Base-by-base conservation (phyloP, 2,113 vertebrate genomes). In the Hystrix cristata region DNA sequence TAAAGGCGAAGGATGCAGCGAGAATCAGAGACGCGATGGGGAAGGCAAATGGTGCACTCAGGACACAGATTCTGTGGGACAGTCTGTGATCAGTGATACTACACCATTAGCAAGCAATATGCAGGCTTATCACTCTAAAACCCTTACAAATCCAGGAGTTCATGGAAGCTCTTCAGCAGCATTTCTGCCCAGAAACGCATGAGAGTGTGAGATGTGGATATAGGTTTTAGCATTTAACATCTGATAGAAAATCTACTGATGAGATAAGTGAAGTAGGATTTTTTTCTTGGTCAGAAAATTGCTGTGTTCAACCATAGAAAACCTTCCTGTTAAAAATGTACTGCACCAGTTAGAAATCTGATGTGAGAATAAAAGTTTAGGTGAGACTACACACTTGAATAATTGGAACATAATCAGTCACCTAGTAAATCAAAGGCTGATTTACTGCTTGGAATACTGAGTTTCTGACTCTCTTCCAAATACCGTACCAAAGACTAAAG, bases 271-370 rank as follows among this genome's bases (percentile, higher is more conserved):
- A 90, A 80, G 69, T 9, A 53, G 18, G 8, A 31, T 16, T 31
- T 78, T 55, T 82, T 79, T 87, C 48, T 69, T 4, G 4, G 51
- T 87, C 7, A 90, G 13, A 95, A 86, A 51, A 72, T 1, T 76
- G 3, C 38, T 91, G 4, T 1, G 29, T 72, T 94, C 79, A 91
- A 78, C 67, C 95, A 67, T n/a, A 78, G 51, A 72, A 74, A 91
- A 62, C 19, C 12, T 79, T 64, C 59, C 7, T 95, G 29, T 72
- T 89, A 83, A 62, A 96, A 93, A 80, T 81, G 64, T 10, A 38
- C 48, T 72, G 46, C 9, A 72, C 8, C 59, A 82, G 64, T 43
- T 82, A 81, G n/a, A 88, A 93, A 86, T 55, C 34, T 67, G 43
- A 88, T n/a, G 46, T 83, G 67, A 94, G 60, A 86, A 92, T 38